Percentiles rank a stretch among this genome's conserved stretches.
Evolutionary conservation across 2,113 vertebrate species (phyloP).

Genomic region (Gallinago paraguaiae): DNA sequence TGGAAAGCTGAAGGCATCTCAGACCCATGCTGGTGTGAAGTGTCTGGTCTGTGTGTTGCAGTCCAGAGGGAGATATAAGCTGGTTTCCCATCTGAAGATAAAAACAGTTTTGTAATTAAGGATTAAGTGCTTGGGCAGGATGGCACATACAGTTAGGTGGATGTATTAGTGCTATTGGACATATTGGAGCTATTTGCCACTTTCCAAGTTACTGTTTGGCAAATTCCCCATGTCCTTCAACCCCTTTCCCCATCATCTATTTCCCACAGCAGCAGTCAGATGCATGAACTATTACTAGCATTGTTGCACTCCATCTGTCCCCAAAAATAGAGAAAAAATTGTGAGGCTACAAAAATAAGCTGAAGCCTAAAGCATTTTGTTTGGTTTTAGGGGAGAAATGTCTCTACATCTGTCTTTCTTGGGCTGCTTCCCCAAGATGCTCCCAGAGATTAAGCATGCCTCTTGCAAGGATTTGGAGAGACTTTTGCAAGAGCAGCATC

Average conservation of each 20-base stretch:
- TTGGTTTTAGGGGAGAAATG: neutral
- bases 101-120: neutral
- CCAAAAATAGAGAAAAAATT: neutral
- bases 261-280: neutral
- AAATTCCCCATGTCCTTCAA: neutral
- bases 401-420: neutral
- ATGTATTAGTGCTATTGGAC: neutral
- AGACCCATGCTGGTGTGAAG: neutral
- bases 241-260: neutral
- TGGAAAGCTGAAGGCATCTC: neutral
- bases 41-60: neutral
- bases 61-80: neutral
- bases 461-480: neutral
- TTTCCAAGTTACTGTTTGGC: neutral
- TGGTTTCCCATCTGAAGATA: neutral
- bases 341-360: neutral
- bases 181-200: neutral
- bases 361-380: neutral
- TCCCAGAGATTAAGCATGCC: neutral
- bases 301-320: neutral
- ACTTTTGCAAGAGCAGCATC: neutral
- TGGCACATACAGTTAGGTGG: accelerated
- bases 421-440: neutral
- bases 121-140: neutral
- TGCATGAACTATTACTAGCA: neutral